Conservation (phyloP, 2,113 vertebrate species). For the Cygnus buccinator region DNA sequence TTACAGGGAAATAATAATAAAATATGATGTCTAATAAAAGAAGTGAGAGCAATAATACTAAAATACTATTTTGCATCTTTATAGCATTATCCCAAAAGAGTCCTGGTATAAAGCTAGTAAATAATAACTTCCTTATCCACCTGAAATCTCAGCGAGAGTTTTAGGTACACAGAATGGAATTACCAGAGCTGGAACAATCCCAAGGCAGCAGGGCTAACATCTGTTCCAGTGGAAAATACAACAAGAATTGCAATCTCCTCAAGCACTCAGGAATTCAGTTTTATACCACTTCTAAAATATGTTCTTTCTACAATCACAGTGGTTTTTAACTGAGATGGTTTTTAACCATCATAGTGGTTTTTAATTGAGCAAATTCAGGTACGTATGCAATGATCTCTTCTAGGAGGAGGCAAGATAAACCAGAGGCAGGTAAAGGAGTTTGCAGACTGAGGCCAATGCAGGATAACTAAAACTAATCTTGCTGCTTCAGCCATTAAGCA, state of each 20-base stretch:
- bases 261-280: slow-evolving; percentile 9
- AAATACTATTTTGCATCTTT: background rate
- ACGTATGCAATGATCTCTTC: background rate
- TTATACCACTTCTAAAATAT: background rate
- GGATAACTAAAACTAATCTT: background rate
- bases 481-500: background rate
- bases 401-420: background rate
- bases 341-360: background rate
- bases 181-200: slow-evolving; percentile 30
- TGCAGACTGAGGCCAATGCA: background rate
- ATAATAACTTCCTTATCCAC: slow-evolving; percentile 19
- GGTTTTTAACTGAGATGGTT: background rate
- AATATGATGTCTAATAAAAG: background rate
- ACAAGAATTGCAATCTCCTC: slow-evolving; percentile 12
- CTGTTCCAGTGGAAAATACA: slow-evolving; percentile 39
- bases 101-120: background rate
- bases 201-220: slow-evolving; percentile 44
- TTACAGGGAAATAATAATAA: background rate
- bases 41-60: background rate
- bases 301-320: background rate
- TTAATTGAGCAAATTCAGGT: background rate
- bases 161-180: slow-evolving; percentile 28
- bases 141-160: slow-evolving; percentile 41
- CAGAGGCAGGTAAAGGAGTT: background rate
- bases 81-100: background rate